These are phyloP conservation scores for Falco novaeseelandiae DNA, from an alignment of 2,797 vertebrate genomes.

Conservation along the genomic window DNA sequence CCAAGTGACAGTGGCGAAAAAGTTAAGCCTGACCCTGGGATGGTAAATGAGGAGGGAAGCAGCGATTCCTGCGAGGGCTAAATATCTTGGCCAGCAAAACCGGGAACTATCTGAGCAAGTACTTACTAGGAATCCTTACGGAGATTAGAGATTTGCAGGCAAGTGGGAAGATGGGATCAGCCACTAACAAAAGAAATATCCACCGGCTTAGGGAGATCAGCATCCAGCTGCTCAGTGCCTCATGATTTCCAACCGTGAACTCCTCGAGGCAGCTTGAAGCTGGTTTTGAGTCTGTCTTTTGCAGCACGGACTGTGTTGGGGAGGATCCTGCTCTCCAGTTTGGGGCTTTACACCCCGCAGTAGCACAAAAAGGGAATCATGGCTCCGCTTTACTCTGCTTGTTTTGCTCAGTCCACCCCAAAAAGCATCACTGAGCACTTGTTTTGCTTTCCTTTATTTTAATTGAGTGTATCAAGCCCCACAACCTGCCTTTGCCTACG, in stretches of 20 bases:
- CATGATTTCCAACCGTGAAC: background rate
- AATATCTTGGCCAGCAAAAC: rapidly evolving
- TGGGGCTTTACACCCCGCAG: background rate
- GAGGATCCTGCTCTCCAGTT: background rate
- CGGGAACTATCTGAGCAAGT: background rate
- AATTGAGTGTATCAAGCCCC: background rate
- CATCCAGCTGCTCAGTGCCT: slow-evolving; percentile 28
- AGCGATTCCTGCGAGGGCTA: background rate
- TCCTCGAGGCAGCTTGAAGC: background rate
- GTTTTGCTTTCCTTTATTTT: background rate
- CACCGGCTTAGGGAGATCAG: slow-evolving; percentile 14
- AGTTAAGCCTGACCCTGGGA: rapidly evolving
- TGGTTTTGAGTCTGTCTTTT: background rate
- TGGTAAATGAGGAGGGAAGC: background rate
- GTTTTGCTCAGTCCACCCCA: background rate
- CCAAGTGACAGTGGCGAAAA: background rate
- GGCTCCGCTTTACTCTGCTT: background rate
- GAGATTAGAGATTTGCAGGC: background rate
- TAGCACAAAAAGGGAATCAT: background rate
- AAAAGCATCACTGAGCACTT: background rate
- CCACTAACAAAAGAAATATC: slow-evolving; percentile 45
- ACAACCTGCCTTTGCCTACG: background rate
- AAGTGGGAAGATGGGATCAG: slow-evolving; percentile 4
- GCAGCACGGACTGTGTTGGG: background rate
- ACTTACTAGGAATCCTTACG: background rate